phyloP scores from a whole-genome alignment of 2,888 invertebrate species.

The Pachymerium ferrugineum region DNA sequence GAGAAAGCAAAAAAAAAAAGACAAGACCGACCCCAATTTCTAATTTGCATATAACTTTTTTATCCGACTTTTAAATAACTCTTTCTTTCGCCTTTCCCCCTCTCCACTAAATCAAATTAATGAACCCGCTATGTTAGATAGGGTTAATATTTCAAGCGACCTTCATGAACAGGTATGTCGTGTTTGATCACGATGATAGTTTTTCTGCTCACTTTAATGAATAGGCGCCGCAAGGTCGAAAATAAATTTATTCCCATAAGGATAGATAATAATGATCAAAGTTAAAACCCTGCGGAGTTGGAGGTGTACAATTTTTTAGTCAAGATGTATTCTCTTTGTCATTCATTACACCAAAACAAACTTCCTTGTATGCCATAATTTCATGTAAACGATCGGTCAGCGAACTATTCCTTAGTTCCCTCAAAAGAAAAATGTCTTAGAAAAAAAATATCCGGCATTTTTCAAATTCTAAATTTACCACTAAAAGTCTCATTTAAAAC shows the following conservation, averaged over 20 bases:
- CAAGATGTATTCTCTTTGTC: too few relatives aligned
- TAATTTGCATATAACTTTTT: background rate
- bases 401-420: too few relatives aligned
- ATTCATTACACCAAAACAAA: too few relatives aligned
- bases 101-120: background rate
- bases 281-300: too few relatives aligned
- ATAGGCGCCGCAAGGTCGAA: constrained; percentile 24
- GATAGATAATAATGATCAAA: background rate
- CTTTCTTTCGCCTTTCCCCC: background rate
- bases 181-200: constrained; percentile 2
- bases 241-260: constrained; percentile 19
- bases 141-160: constrained; percentile 22
- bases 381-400: background rate
- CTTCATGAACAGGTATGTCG: constrained; percentile 16
- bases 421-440: background rate
- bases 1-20: too few relatives aligned
- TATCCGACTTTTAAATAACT: background rate
- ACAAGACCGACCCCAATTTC: constrained; percentile 22
- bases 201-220: constrained; percentile 9
- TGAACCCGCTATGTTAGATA: background rate
- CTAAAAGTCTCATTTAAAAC: background rate
- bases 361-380: background rate
- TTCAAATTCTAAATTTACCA: background rate
- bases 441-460: background rate
- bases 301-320: too few relatives aligned